Conservation (phyloP, 2,797 vertebrate species). For the Acanthopagrus latus region DNA sequence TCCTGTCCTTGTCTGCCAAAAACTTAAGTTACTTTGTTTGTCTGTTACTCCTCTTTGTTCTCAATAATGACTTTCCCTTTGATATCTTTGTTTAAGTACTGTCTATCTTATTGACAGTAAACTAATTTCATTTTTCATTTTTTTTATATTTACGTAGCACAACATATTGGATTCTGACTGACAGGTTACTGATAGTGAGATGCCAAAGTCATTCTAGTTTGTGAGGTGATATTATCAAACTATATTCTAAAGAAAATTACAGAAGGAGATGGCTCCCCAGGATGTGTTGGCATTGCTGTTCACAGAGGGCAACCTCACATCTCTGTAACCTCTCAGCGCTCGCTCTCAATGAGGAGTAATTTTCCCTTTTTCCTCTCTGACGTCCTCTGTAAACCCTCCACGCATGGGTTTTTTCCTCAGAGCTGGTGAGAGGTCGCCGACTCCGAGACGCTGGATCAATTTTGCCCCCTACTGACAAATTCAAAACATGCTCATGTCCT, state of each 20-base stretch:
- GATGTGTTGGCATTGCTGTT: slow-evolving; percentile 11
- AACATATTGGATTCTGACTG: not conserved
- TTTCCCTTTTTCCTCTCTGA: slow-evolving; percentile 28
- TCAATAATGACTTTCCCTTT: not conserved
- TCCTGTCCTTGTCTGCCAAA: slow-evolving; percentile 49
- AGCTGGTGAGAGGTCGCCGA: slow-evolving; percentile 54
- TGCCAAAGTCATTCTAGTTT: slow-evolving; percentile 1
- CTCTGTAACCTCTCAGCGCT: slow-evolving; percentile 3
- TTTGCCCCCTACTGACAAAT: slow-evolving; percentile 82
- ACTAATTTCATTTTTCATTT: not conserved
- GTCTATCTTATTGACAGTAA: not conserved
- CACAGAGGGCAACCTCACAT: not conserved
- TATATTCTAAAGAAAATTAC: slow-evolving; percentile 11
- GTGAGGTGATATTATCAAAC: not conserved
- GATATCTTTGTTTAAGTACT: slow-evolving; percentile 4
- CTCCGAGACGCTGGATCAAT: slow-evolving; percentile 70
- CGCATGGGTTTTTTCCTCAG: slow-evolving; percentile 43
- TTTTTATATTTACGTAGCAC: not conserved
- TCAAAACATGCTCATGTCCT: slow-evolving; percentile 48
- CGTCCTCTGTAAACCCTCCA: slow-evolving; percentile 22
- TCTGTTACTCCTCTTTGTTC: not conserved
- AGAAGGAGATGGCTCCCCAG: slow-evolving; percentile 3
- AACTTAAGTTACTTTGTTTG: slow-evolving; percentile 20
- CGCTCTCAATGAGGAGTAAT: slow-evolving; percentile 21
- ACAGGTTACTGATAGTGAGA: slow-evolving; percentile 5